Evolutionary conservation across 37 sponge, comb jelly and placozoan genomes (phyloP).

Genomic region (Theonella swinhoei): DNA sequence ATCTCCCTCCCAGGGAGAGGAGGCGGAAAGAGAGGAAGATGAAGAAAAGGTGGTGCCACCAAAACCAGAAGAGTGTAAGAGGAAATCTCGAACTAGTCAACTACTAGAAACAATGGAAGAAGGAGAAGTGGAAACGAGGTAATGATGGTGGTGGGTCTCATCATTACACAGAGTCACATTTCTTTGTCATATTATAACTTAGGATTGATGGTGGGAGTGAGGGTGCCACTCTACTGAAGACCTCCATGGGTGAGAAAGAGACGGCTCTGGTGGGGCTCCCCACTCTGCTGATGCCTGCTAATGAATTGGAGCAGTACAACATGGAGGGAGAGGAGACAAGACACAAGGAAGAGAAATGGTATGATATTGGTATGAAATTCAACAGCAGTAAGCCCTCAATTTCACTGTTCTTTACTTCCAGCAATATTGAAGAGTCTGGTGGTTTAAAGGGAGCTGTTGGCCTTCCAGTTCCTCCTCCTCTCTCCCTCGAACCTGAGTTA

Average conservation of each 20-base stretch:
- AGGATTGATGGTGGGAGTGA: slow-evolving; percentile 54
- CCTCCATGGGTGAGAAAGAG: slow-evolving; percentile 62
- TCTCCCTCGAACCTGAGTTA: background rate
- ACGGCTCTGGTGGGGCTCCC: slow-evolving; percentile 45
- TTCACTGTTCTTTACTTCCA: too few relatives aligned
- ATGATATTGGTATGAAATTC: background rate
- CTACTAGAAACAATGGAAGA: slow-evolving; percentile 53
- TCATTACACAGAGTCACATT: background rate
- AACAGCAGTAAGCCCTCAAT: too few relatives aligned
- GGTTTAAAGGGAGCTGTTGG: too few relatives aligned
- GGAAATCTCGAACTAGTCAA: slow-evolving; percentile 5
- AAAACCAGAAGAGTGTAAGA: background rate
- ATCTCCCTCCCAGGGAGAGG: background rate
- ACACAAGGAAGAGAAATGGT: background rate
- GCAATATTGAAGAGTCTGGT: too few relatives aligned
- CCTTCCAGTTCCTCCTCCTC: background rate
- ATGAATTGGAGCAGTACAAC: slow-evolving; percentile 19
- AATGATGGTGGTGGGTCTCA: slow-evolving; percentile 8
- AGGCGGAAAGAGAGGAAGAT: slow-evolving; percentile 2
- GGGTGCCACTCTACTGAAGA: slow-evolving; percentile 37
- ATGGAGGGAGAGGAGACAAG: background rate
- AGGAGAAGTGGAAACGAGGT: slow-evolving; percentile 32
- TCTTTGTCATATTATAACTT: background rate
- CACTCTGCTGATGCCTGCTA: slow-evolving; percentile 42
- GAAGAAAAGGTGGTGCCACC: background rate